These are phyloP conservation scores for Anarhynchus alexandrinus DNA, from an alignment of 2,113 vertebrate species.

Conservation along the genomic window DNA sequence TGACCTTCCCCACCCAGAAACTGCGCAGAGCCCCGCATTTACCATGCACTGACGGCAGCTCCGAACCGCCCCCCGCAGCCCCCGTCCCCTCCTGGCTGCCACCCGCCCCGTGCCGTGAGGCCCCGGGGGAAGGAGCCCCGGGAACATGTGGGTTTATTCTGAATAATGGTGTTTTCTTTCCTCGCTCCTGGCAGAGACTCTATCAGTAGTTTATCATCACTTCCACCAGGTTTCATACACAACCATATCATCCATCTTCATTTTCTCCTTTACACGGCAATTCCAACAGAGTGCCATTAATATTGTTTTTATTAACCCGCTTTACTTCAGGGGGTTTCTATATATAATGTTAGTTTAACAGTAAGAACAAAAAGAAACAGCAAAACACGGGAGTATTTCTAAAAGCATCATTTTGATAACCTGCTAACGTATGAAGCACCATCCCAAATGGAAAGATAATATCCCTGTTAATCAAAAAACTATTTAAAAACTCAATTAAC, in stretches of 20 bases:
- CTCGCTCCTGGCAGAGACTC: conserved; percentile 4
- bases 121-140: not conserved
- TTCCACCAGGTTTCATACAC: conserved; percentile 52
- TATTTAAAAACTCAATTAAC: conserved; percentile 83
- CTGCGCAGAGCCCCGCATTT: not conserved
- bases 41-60: conserved; percentile 12
- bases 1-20: not conserved
- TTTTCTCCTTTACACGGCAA: conserved; percentile 52
- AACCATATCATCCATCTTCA: conserved; percentile 65
- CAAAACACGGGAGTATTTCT: conserved; percentile 1
- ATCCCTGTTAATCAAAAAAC: conserved; percentile 79
- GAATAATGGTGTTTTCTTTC: conserved; percentile 41
- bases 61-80: not conserved
- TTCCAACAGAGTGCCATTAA: conserved; percentile 53
- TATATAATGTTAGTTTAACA: conserved; percentile 7
- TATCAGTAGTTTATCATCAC: conserved; percentile 54
- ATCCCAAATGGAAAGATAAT: conserved; percentile 71
- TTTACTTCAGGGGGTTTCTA: conserved; percentile 3
- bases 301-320: conserved; percentile 52
- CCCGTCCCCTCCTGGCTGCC: not conserved
- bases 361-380: conserved; percentile 20
- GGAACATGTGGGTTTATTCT: not conserved
- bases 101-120: not conserved
- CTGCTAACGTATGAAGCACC: conserved; percentile 52
- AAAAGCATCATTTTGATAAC: conserved; percentile 60